Conservation (phyloP, 2,797 vertebrate genomes). For the Dipus sagitta region DNA sequence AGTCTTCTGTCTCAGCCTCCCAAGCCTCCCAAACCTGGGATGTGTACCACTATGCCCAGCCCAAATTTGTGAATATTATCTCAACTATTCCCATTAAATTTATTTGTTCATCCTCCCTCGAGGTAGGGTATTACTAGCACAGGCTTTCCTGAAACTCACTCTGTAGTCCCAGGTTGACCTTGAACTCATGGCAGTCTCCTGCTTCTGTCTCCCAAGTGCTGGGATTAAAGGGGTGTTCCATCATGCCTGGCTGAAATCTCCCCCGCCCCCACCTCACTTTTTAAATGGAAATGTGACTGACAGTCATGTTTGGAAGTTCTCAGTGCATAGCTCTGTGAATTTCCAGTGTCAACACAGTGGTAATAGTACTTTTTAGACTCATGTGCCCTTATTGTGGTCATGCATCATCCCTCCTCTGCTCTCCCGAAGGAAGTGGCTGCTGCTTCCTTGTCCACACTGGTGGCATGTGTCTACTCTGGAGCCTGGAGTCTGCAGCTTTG, state of each 20-base stretch:
- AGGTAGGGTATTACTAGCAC: no score
- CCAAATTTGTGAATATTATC: not conserved
- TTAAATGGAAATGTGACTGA: conserved; percentile 32
- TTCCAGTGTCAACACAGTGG: conserved; percentile 23
- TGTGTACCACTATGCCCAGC: no score
- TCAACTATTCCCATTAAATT: not conserved
- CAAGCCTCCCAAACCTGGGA: no score
- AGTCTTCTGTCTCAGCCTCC: no score
- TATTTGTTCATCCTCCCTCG: not conserved
- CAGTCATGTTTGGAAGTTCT: not conserved
- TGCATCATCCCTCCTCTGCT: not conserved
- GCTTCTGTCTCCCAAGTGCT: no score
- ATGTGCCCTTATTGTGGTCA: not conserved
- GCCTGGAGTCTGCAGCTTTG: not conserved
- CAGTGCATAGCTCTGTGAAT: conserved; percentile 32
- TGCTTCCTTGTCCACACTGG: not conserved
- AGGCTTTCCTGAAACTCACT: no score
- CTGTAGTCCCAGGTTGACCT: no score
- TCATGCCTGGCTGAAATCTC: not conserved
- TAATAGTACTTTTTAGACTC: not conserved
- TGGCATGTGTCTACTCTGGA: not conserved
- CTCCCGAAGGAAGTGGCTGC: not conserved
- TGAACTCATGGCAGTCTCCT: no score
- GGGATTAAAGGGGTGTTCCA: no score
- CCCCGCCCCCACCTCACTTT: not conserved